Evolutionary conservation across 2,113 vertebrate species (phyloP), one percentile per base, ranked within the genome.

Genomic region (Apteryx owenii): DNA sequence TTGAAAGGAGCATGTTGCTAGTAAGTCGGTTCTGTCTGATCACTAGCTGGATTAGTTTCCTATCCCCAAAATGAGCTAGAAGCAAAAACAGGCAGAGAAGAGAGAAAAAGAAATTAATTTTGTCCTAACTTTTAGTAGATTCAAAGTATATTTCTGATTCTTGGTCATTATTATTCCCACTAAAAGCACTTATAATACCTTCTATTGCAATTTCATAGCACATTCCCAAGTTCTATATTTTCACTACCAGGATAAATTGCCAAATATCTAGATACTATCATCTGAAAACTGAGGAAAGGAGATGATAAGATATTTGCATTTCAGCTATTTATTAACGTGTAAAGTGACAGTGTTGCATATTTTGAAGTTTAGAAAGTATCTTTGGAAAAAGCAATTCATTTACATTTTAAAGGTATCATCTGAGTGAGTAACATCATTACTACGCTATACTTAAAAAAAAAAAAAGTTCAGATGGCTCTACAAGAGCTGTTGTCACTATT

Each of bases 11-110:
- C 54, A 83, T n/a, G 79, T 83, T 95, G 56, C 64, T 71, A 88
- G 68, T 78, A 96, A 96, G 88, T 81, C 88, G 70, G 76, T 66
- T 90, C 93, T 93, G 76, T 95, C 85, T 33, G 53, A 50, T 50
- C 46, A 70, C 68, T 11, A 48, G 33, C 33, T 31, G 10, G 70
- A 96, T 95, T 90, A 71, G 40, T 83, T 96, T 81, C 72, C 69
- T 64, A 75, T 42, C 58, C 53, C 31, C 79, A 72, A 95, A 92
- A 89, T 85, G 58, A 93, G 11, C 64, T 93, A 73, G 65, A 75
- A 90, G 46, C 40, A 54, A 94, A 94, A 93, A 56, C 6, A 84
- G 46, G 40, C 14, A 72, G 44, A 90, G 86, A 84, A 77, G 29
- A 80, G 5, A 58, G 13, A 82, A 18, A 85, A 89, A 79, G 16